Percentiles rank a stretch among this genome's conserved stretches.
These are phyloP conservation scores for Aquatica leii DNA, from an alignment of 2,888 invertebrate genomes.

Conservation along the genomic window DNA sequence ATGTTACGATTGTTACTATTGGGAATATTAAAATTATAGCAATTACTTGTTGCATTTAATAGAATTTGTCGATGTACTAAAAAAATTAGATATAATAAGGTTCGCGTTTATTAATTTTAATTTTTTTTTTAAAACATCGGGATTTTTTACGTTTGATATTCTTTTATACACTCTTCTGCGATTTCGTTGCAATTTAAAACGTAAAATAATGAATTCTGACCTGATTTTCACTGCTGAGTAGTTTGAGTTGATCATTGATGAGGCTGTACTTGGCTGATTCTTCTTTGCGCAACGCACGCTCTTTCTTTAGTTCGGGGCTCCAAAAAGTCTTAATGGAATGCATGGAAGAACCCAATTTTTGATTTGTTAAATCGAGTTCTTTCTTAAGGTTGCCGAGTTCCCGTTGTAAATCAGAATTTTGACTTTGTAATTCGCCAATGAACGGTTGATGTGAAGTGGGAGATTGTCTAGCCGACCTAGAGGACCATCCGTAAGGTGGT, in stretches of 20 bases:
- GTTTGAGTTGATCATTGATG: conserved; percentile 95
- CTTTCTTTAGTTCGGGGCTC: conserved; percentile 99
- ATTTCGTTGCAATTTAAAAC: too few species aligned
- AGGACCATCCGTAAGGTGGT: conserved; percentile 46
- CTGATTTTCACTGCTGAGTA: conserved; percentile 97
- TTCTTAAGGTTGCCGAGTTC: conserved; percentile 92
- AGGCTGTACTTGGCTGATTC: conserved; percentile 97
- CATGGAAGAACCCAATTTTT: conserved; percentile 98
- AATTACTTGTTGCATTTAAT: too few species aligned
- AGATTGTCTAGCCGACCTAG: conserved; percentile 73
- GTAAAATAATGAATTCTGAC: conserved; percentile 60
- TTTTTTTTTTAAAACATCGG: too few species aligned
- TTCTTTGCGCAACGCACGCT: conserved; percentile 94
- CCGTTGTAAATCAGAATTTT: conserved; percentile 93
- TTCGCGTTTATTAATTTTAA: too few species aligned
- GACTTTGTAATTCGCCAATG: conserved; percentile 86
- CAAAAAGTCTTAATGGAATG: conserved; percentile 99
- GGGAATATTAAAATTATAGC: too few species aligned
- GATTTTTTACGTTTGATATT: too few species aligned
- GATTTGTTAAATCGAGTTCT: conserved; percentile 94
- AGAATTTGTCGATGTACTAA: too few species aligned
- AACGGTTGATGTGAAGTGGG: conserved; percentile 72
- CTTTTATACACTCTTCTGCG: too few species aligned
- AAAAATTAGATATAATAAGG: too few species aligned
- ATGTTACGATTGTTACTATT: too few species aligned